Evolutionary conservation across 2,888 invertebrate genomes (phyloP).

Genomic region (Drosophila siamana): DNA sequence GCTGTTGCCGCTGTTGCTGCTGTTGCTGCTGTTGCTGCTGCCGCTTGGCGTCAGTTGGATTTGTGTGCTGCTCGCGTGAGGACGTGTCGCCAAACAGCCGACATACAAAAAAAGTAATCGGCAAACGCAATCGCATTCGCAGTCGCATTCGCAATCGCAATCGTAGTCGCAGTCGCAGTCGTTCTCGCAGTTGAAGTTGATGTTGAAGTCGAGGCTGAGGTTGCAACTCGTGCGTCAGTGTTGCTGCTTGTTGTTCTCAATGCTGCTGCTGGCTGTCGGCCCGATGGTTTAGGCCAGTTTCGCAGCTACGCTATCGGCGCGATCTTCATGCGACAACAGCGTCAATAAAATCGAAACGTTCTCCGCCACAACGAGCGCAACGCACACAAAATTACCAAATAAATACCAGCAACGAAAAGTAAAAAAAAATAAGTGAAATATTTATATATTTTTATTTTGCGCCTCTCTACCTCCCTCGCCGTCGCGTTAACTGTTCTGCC

Average conservation of each 20-base stretch:
- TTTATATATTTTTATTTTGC: slow-evolving; percentile 63
- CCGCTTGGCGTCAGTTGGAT: slow-evolving; percentile 61
- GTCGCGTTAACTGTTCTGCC: slow-evolving; percentile 20
- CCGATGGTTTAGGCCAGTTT: slow-evolving; percentile 32
- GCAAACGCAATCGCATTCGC: slow-evolving; percentile 37
- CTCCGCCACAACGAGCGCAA: slow-evolving; percentile 22
- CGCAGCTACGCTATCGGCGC: slow-evolving; percentile 47
- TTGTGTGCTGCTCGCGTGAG: slow-evolving; percentile 73
- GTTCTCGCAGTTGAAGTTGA: background rate
- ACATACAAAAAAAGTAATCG: slow-evolving; percentile 27
- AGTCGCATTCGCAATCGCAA: slow-evolving; percentile 13
- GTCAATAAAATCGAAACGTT: slow-evolving; percentile 49
- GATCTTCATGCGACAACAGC: slow-evolving; percentile 54
- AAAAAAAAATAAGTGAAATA: slow-evolving; percentile 54
- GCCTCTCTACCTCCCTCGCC: background rate
- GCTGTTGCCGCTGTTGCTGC: slow-evolving; percentile 13
- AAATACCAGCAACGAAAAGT: too few species aligned
- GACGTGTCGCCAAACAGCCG: slow-evolving; percentile 62
- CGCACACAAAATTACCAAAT: slow-evolving; percentile 21
- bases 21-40: slow-evolving; percentile 14
- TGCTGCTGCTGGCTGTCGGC: slow-evolving; percentile 21
- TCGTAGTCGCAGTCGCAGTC: slow-evolving; percentile 9
- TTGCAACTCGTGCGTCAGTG: slow-evolving; percentile 12
- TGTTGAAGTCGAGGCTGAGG: background rate
- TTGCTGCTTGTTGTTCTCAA: background rate